Percentiles rank a stretch among this genome's conserved stretches.
Evolutionary conservation across 2,113 vertebrate genomes (phyloP).

Genomic region (Nothobranchius furzeri): DNA sequence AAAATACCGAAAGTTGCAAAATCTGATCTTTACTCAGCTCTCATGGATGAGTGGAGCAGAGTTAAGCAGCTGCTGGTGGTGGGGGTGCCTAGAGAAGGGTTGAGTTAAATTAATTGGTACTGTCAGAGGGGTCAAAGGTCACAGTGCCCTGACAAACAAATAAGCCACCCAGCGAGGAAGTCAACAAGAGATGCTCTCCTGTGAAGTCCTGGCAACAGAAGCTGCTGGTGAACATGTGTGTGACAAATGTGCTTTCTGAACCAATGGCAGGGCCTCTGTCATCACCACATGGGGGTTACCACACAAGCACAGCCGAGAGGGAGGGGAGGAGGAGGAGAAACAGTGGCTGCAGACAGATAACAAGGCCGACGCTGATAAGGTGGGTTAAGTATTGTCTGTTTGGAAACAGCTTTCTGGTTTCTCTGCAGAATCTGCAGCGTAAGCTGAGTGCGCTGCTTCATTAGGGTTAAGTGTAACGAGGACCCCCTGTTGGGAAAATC

Average conservation of each 20-base stretch:
- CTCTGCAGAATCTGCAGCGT: constrained; percentile 6
- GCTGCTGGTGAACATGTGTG: constrained; percentile 72
- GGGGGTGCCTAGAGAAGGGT: constrained; percentile 19
- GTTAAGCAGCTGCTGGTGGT: not conserved
- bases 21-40: constrained; percentile 40
- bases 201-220: constrained; percentile 58
- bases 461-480: constrained; percentile 38
- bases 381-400: constrained; percentile 7
- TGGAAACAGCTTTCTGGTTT: constrained; percentile 38
- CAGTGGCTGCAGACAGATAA: constrained; percentile 26
- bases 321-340: constrained; percentile 12
- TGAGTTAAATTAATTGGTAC: constrained; percentile 46
- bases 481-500: constrained; percentile 50
- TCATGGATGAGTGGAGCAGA: constrained; percentile 18
- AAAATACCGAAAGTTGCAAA: constrained; percentile 24
- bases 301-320: constrained; percentile 50
- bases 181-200: constrained; percentile 69
- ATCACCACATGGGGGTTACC: constrained; percentile 57
- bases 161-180: constrained; percentile 67
- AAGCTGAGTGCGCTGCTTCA: constrained; percentile 22
- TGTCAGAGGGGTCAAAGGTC: constrained; percentile 61
- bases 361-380: constrained; percentile 13
- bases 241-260: constrained; percentile 72
- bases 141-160: constrained; percentile 62
- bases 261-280: constrained; percentile 63